phyloP scores from a whole-genome alignment of 2,888 invertebrate species.

The Agrotis puta region DNA sequence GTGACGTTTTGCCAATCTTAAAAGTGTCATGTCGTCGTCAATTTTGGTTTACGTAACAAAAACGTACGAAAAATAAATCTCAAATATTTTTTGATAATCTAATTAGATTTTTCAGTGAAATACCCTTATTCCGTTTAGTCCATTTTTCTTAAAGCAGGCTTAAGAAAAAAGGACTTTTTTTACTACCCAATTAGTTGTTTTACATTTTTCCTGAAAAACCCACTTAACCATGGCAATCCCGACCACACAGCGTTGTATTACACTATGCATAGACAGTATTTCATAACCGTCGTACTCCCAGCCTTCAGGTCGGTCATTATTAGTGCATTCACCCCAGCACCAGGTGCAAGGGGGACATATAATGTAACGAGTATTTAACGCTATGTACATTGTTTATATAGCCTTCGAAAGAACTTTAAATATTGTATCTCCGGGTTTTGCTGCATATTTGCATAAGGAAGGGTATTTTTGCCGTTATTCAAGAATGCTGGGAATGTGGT shows the following conservation, averaged over 20 bases:
- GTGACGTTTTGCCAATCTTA: no score
- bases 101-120: no score
- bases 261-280: slow-evolving; percentile 54
- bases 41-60: no score
- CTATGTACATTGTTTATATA: slow-evolving; percentile 26
- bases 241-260: slow-evolving; percentile 12
- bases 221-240: neutral
- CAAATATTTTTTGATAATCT: no score
- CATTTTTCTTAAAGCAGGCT: no score
- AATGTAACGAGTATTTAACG: slow-evolving; percentile 51
- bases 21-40: no score
- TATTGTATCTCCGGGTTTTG: slow-evolving; percentile 32
- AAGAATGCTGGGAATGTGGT: slow-evolving; percentile 32
- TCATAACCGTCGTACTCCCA: slow-evolving; percentile 48
- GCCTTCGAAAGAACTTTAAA: slow-evolving; percentile 21
- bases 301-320: slow-evolving; percentile 59
- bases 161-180: no score
- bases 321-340: slow-evolving; percentile 65
- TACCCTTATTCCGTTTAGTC: no score
- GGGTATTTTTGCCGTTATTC: slow-evolving; percentile 39
- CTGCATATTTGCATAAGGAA: slow-evolving; percentile 44
- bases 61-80: no score
- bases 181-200: no score
- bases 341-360: slow-evolving; percentile 53
- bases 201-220: slow-evolving; percentile 8